A percentile compares a stretch with the other conserved stretches of the same genome.
phyloP scores from a whole-genome alignment of 2,797 vertebrate genomes.

The Fratercula arctica region DNA sequence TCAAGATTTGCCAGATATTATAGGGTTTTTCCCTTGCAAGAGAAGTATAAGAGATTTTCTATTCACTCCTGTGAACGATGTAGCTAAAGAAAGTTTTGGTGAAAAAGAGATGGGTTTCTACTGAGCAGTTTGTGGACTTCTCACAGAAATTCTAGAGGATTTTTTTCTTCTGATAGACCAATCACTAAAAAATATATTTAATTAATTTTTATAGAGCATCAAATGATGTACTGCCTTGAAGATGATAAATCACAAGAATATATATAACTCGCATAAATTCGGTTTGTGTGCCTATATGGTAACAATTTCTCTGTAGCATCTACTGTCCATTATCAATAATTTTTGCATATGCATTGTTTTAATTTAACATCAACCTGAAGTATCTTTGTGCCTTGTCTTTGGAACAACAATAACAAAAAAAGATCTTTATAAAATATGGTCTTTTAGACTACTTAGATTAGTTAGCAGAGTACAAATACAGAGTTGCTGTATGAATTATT shows the following conservation, averaged over 20 bases:
- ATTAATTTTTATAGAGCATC: not conserved
- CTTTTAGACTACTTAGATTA: not conserved
- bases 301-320: not conserved
- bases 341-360: not conserved
- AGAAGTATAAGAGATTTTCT: not conserved
- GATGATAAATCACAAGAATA: not conserved
- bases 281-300: not conserved
- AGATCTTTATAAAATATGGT: not conserved
- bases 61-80: not conserved
- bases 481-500: not conserved
- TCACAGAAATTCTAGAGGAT: not conserved
- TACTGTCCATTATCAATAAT: not conserved
- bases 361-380: not conserved
- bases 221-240: not conserved
- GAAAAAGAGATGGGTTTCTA: not conserved
- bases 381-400: not conserved
- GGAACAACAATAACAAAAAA: not conserved
- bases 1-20: not conserved
- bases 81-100: not conserved
- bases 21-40: not conserved
- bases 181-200: not conserved
- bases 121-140: not conserved
- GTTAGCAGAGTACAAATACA: not conserved
- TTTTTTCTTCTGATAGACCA: not conserved
- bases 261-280: not conserved